Evolutionary conservation across 1,140 invertebrate genomes (phyloP), one percentile per base, ranked within the genome.

Genomic region (Zaprionus africanus): DNA sequence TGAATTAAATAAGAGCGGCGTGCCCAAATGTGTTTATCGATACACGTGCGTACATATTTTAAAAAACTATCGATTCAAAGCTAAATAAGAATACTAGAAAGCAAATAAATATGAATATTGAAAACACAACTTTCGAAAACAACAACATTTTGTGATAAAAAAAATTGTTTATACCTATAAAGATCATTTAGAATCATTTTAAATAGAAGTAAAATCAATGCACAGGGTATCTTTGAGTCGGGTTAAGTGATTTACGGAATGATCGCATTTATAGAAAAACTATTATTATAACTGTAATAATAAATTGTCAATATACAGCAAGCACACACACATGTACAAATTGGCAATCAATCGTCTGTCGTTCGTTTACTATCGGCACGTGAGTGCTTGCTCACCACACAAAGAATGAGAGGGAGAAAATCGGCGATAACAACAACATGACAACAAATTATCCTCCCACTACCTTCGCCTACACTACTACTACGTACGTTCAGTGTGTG

Each of bases 361-460:
- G 41, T 46, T 46, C 31, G 36, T 46, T 46, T 46, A 46, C 22
- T 51, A 70, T 51, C 49, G 38, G 64, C 76, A 81, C 79, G 79
- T 81, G 78, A 84, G 74, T 69, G 77, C 68, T 84, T 74, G 81
- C 78, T 85, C 84, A 81, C 78, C 78, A 80, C 41, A 17, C n/a
- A 46, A 7, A 17, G 6, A 46, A 9, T 4, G 41, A 41, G 38
- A 13, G 38, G n/a, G 38, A n/a, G 83, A 80, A 63, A 87, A 69
- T 64, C 13, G 53, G 51, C 36, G 59, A 60, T 58, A 88, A 71
- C 56, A 74, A 62, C 15, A 73, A 71, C 34, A 78, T 51, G 46
- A 65, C 57, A 81, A 82, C 70, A 80, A 72, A 51, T 24, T 51
- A 51, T 51, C 46, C 46, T 24, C 53, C 64, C 61, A 19, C 41